phyloP scores from a whole-genome alignment of 1,140 invertebrate genomes.

The Diploscapter pachys region DNA sequence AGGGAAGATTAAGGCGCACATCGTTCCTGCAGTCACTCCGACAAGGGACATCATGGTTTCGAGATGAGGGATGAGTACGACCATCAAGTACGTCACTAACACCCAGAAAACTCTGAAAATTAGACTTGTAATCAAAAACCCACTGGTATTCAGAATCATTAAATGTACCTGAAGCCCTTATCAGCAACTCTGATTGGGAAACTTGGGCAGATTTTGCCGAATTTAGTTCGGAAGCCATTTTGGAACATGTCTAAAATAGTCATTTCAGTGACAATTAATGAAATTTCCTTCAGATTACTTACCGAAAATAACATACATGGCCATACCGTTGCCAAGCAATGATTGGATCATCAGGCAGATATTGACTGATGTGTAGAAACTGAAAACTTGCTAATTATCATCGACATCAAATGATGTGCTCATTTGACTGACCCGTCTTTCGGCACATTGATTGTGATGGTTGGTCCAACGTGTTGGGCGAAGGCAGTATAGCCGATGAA shows the following conservation, averaged over 20 bases:
- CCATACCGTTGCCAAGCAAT: conserved; percentile 55
- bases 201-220: conserved; percentile 49
- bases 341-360: conserved; percentile 57
- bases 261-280: no score
- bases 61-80: conserved; percentile 78
- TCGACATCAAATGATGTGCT: background rate
- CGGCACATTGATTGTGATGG: conserved; percentile 63
- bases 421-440: conserved; percentile 44
- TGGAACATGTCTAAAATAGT: conserved; percentile 53
- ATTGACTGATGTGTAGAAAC: conserved; percentile 54
- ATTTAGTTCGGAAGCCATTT: conserved; percentile 55
- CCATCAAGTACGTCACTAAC: conserved; percentile 68
- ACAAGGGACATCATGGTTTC: conserved; percentile 84
- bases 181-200: conserved; percentile 45
- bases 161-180: conserved; percentile 38
- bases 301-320: conserved; percentile 56
- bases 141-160: conserved; percentile 23
- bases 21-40: conserved; percentile 81
- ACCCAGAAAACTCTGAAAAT: conserved; percentile 54
- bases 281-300: no score
- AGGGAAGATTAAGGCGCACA: conserved; percentile 83
- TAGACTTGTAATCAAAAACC: no score
- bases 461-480: conserved; percentile 59
- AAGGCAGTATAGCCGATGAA: conserved; percentile 62
- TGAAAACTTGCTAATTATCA: conserved; percentile 32